Conservation (phyloP, 2,888 invertebrate genomes). For the Diarsia mendica region DNA sequence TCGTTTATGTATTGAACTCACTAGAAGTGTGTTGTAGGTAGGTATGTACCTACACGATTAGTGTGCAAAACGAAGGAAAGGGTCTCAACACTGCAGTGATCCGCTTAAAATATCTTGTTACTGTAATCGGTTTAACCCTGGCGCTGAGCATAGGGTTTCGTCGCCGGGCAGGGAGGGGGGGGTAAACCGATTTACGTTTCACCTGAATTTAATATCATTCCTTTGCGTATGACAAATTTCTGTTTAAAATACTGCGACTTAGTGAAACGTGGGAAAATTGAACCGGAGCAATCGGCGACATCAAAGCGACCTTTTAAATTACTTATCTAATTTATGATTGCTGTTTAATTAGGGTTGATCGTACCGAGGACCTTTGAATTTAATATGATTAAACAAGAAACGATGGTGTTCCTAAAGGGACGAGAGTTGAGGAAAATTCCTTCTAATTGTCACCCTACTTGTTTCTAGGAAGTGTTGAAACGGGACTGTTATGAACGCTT, state of each 20-base stretch:
- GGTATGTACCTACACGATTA: constrained; percentile 29
- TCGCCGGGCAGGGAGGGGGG: constrained; percentile 58
- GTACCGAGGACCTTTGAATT: constrained; percentile 35
- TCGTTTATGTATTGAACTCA: not conserved
- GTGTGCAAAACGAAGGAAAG: constrained; percentile 65
- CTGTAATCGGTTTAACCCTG: constrained; percentile 85
- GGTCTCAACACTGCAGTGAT: constrained; percentile 72
- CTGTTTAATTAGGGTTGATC: constrained; percentile 58
- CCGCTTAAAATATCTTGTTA: constrained; percentile 86
- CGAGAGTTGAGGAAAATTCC: constrained; percentile 13
- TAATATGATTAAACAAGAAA: constrained; percentile 49
- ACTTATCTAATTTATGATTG: constrained; percentile 62
- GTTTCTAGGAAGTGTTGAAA: constrained; percentile 24
- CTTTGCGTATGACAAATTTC: constrained; percentile 68
- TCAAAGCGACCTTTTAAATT: constrained; percentile 59
- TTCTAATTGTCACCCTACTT: not conserved
- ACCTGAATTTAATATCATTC: constrained; percentile 77
- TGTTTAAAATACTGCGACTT: constrained; percentile 65
- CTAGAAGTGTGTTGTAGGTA: not conserved
- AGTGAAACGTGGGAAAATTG: constrained; percentile 55
- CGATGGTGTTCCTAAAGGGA: constrained; percentile 30
- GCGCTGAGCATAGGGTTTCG: constrained; percentile 75
- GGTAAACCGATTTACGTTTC: constrained; percentile 78
- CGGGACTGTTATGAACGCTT: constrained; percentile 31
- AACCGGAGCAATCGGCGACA: constrained; percentile 30